Evolutionary conservation across 2,888 invertebrate genomes (phyloP).

Genomic region (Acronicta alni): DNA sequence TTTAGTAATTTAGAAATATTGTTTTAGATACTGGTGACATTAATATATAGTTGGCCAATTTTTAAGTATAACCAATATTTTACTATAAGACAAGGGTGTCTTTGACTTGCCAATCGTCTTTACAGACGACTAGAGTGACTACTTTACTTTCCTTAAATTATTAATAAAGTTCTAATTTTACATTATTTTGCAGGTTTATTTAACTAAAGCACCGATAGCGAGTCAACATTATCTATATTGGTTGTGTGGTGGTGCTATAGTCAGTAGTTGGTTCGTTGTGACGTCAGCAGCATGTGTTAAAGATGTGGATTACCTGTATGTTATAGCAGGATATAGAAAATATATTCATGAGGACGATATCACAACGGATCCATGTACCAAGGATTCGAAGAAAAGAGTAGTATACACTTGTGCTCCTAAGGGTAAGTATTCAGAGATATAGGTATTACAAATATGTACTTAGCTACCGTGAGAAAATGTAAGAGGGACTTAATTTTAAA

Average conservation of each 20-base stretch:
- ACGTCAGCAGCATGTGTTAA: constrained; percentile 67
- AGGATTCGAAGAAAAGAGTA: constrained; percentile 61
- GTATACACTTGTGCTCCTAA: constrained; percentile 29
- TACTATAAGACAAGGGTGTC: too few relatives aligned
- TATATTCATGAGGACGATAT: constrained; percentile 58
- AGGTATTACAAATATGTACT: too few relatives aligned
- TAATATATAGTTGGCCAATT: too few relatives aligned
- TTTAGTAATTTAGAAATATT: too few relatives aligned
- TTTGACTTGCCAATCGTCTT: too few relatives aligned
- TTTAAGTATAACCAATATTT: too few relatives aligned
- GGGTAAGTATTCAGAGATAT: constrained; percentile 16
- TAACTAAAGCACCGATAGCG: constrained; percentile 51
- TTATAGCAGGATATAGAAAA: constrained; percentile 63
- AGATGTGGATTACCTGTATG: constrained; percentile 62
- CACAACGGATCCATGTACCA: constrained; percentile 60
- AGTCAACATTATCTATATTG: constrained; percentile 54
- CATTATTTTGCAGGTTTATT: constrained; percentile 52
- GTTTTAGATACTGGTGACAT: too few relatives aligned
- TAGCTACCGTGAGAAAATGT: too few relatives aligned
- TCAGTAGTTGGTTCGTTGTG: constrained; percentile 48
- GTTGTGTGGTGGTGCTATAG: constrained; percentile 66
- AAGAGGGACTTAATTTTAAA: too few relatives aligned
- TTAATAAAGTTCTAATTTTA: neutral
- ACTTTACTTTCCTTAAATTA: too few relatives aligned
- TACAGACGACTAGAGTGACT: too few relatives aligned